Base-by-base conservation (phyloP, 2,113 vertebrate species). In the Gadus macrocephalus region DNA sequence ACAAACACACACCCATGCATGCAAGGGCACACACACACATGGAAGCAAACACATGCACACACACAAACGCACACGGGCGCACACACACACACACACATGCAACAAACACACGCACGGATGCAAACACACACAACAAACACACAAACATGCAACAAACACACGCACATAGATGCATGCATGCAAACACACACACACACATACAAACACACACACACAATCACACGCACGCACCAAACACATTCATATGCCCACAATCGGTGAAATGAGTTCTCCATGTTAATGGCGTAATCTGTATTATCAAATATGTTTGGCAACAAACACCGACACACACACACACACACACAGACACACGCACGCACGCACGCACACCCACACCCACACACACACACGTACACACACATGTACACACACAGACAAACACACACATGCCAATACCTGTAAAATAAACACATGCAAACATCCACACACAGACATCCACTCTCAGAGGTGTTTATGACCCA, bases 401-500 rank as follows among this genome's bases (percentile, higher is more conserved):
- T 1, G 1, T 20, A 31, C 28, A 31, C 28, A 31, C 28, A 31
- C 28, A 31, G 3, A 31, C 28, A 31, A 3, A 35, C 31, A 35
- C 31, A 35, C 31, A 35, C 31, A 35, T 25, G 25, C 25, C 25
- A 25, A 25, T 2, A 25, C 2, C 25, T 25, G 25, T 25, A 25
- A 25, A 25, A 25, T 25, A 25, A 25, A 25, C 17, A 67, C 22
- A 68, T 22, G 16, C 53, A 62, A 4, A 56, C 28, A 20, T 62
- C 27, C 31, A 35, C 31, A 35, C 4, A 35, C 4, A 4, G 31
- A 35, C 4, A 35, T 4, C 1, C 31, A 35, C 2, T 66, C 28
- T 77, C 72, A 38, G 53, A 53, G 61, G 53, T 53, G 56, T 35
- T 73, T 74, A 83, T 71, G 35, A 88, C 71, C 90, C 91, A 97